Evolutionary conservation across 2,797 vertebrate genomes (phyloP), one percentile per base, ranked within the genome.

Genomic region (Enteromius paludinosus): DNA sequence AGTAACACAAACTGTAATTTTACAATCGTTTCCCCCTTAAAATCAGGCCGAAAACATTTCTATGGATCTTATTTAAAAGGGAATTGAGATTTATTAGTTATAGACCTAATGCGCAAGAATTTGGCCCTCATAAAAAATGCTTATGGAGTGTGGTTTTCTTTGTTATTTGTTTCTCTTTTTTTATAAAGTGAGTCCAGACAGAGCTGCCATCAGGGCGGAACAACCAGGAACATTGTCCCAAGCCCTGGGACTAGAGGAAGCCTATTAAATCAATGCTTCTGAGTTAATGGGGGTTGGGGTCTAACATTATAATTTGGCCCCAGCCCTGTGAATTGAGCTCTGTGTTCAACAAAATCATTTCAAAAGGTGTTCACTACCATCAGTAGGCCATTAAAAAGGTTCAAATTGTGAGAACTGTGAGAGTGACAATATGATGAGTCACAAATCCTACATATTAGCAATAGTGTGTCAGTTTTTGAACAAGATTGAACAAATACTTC

Each of bases 1-100:
- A 45, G 17, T 52, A 54, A 78, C 62, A 79, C 62, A 25, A 66
- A 68, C 64, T 23, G 7, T 54, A 35, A 66, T 52, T 49, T 35
- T 11, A 62, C 38, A 14, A 7, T 43, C 20, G 54, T 15, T 43
- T 33, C 8, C 10, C 38, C 38, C 38, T 41, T 41, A 41, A 41
- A 41, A 41, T 41, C 1, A 41, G 33, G 10, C 7, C 12, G 4
- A 41, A 33, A 33, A 30, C 2, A n/a, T 72, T 52, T 52, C 11
- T n/a, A 8, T 52, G 28, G 10, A 14, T 33, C 70, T 12, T n/a
- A 72, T 52, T 20, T 52, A n/a, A 49, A 73, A 38, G 20, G 18
- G 4, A n/a, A 20, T 4, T 52, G 18, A 54, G 47, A 73, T 35
- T 15, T 30, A 33, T 20, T 49, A 49, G 69, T 33, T 71, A 30